Evolutionary conservation across 2,113 vertebrate species (phyloP), one percentile per base, ranked within the genome.

Genomic region (Brachyistius frenatus): DNA sequence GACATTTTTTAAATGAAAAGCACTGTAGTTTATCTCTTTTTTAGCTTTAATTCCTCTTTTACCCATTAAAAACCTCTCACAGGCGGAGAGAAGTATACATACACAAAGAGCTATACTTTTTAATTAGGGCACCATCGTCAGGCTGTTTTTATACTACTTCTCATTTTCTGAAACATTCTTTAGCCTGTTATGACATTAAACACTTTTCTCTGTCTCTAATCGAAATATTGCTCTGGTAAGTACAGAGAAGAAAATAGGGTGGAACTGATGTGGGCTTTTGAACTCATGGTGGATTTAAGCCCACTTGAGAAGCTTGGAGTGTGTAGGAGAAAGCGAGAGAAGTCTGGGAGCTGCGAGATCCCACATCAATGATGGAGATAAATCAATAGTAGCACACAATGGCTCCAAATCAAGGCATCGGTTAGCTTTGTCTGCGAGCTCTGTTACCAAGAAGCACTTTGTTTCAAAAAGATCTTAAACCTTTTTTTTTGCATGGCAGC

Each of bases 311-410:
- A 46, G 44, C 65, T 74, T 75, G 83, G 66, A 79, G 69, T 78
- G 79, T 72, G 79, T 78, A 77, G 85, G 65, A 89, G 73, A 88
- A 71, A 72, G 65, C 16, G 3, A 76, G 73, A 72, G 60, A 67
- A 54, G 63, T 80, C 44, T 68, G 71, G 32, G 60, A 76, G 88
- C 87, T 80, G 64, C 73, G 55, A 83, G 80, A 87, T 79, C 76
- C 66, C 35, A 80, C 74, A 84, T 84, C 87, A 83, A 76, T 69
- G 74, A 63, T 62, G 44, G 70, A 77, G 68, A 81, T 87, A 77
- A 90, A 92, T 91, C 89, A 86, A 91, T 91, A 88, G 66, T 78
- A 87, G 68, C 76, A 72, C 77, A 80, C 75, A 86, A 73, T 68
- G 57, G 67, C 75, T 74, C 63, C 69, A 74, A 87, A 85, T 86